Base-by-base conservation (phyloP, 2,888 invertebrate genomes). In the Ichneumon xanthorius region DNA sequence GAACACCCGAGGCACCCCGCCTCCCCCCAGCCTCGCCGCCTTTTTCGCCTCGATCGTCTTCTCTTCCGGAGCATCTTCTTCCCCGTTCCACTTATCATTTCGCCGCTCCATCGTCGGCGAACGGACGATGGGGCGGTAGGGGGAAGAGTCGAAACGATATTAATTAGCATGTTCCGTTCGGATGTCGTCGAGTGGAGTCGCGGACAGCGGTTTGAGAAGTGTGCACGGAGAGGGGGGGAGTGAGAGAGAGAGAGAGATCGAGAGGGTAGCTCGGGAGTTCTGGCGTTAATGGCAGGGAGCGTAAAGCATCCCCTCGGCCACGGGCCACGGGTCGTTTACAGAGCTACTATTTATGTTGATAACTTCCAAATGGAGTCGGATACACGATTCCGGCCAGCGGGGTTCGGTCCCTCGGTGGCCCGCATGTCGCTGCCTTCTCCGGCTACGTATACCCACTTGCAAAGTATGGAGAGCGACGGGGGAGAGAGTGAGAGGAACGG, bases 341-440 rank as follows among this genome's bases (percentile, higher is more conserved):
- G 87, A 88, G 88, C 91, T 86, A 86, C 89, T 90, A 91, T 92
- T 92, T 92, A 90, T 89, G 90, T 90, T 91, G 91, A 92, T 92
- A 92, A 92, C 91, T 92, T 90, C 89, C 89, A 91, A 93, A 92
- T 92, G 91, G 90, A 92, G 89, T 90, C 89, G 73, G 89, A 92
- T 90, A 90, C 89, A 87, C 84, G 88, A 89, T 88, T 86, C 88
- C 72, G 88, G 86, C 82, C 72, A 82, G 85, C 79, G 82, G 84
- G 48, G 14, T 73, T 77, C 55, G 61, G 70, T 70, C 58, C 72
- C 65, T 65, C 58, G 48, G 80, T 65, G 68, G 37, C 65, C 73
- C 77, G 88, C 88, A 89, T 88, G 87, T 16, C 16, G 45, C 45
- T 48, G 45, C 16, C 86, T 85, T 89, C 87, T 88, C 87, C 78